These are phyloP conservation scores for Amphipoea oculea DNA, from an alignment of 2,888 invertebrate genomes.

Conservation along the genomic window DNA sequence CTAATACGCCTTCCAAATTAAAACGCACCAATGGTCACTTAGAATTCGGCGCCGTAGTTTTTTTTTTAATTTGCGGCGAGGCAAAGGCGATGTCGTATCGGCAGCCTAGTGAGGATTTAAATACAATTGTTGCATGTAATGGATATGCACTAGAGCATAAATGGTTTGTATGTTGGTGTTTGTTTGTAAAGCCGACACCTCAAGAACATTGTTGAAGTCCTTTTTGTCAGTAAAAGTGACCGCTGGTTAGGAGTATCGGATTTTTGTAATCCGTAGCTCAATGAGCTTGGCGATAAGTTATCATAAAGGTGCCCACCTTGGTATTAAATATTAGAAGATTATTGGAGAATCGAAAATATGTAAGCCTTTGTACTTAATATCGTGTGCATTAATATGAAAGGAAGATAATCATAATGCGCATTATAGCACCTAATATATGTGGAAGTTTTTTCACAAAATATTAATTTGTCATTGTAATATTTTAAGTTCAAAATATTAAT, in stretches of 20 bases:
- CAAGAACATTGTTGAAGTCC: slow-evolving; percentile 70
- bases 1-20: slow-evolving; percentile 69
- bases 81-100: slow-evolving; percentile 69
- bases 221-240: slow-evolving; percentile 61
- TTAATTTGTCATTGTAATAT: neutral
- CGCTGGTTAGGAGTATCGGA: slow-evolving; percentile 51
- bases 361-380: neutral
- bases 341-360: neutral
- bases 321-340: slow-evolving; percentile 22
- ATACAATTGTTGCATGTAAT: slow-evolving; percentile 84
- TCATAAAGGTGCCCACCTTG: neutral
- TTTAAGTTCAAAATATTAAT: neutral
- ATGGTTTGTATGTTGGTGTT: slow-evolving; percentile 78
- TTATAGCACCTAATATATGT: neutral
- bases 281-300: slow-evolving; percentile 29
- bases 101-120: slow-evolving; percentile 80
- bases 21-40: slow-evolving; percentile 80
- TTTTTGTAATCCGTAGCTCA: slow-evolving; percentile 54
- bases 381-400: neutral
- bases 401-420: neutral
- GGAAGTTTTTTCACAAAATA: neutral
- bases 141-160: slow-evolving; percentile 89
- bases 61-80: slow-evolving; percentile 69
- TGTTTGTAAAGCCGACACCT: slow-evolving; percentile 81
- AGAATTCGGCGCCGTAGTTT: slow-evolving; percentile 74